Base-by-base conservation (phyloP, 2,797 vertebrate genomes). In the Spondyliosoma cantharus region DNA sequence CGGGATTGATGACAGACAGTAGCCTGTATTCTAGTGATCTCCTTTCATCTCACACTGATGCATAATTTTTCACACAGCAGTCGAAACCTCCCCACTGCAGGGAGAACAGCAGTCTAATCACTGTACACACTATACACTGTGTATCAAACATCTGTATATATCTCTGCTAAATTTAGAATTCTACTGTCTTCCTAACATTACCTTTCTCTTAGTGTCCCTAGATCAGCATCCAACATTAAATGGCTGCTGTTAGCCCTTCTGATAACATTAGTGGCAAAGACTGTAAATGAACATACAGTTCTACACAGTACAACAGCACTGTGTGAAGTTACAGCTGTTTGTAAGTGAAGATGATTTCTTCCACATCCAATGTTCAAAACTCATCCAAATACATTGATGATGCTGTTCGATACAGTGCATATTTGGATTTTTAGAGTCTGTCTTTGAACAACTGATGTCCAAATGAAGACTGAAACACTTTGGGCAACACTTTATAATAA, bases 31-130 rank as follows among this genome's bases (percentile, higher is more conserved):
- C 57, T 32, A 48, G 17, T 25, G 19, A 64, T 78, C 56, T 56
- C 50, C 71, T 90, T 91, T 90, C 78, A 89, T 89, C 80, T 73
- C 59, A 66, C 54, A 76, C 29, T 19, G 29, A 27, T 15, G 62
- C 70, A 81, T 63, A 37, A 76, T 77, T 81, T 73, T 74, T 56
- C 25, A 76, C 20, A 46, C 25, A 59, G 71, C 61, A 29, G 9
- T 82, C 56, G 25, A 56, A 57, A 80, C 37, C n/a, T 25, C 17
- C 20, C 45, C 22, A 50, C 37, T 1, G 19, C 2, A 19, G 20
- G 3, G 42, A 63, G 50, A 71, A 42, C 24, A 54, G 11, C 49
- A 22, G 32, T 24, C 17, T 16, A 19, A 27, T 54, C 14, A 24
- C 22, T 58, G 49, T 3, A 4, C 13, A 49, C 58, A 12, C 24